Evolutionary conservation across 2,888 invertebrate genomes (phyloP).

Genomic region (Meiosimyza decipiens): DNA sequence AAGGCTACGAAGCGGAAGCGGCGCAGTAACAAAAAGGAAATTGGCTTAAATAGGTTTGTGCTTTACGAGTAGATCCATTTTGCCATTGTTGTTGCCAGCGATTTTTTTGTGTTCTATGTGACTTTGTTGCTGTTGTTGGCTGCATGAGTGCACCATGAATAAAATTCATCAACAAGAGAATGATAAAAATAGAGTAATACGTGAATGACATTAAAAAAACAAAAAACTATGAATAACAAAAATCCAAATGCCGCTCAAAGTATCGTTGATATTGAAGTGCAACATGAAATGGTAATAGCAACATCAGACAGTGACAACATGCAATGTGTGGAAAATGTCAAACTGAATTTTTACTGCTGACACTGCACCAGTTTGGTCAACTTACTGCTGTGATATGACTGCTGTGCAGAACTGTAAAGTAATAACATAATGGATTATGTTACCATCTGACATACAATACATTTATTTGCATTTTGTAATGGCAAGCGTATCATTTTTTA

Average conservation of each 20-base stretch:
- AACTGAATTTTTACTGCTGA: conserved; percentile 6
- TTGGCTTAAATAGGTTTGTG: conserved; percentile 17
- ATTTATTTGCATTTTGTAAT: background rate
- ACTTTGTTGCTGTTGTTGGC: background rate
- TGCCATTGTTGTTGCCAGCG: background rate
- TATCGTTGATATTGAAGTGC: conserved; percentile 7
- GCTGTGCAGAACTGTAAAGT: background rate
- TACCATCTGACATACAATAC: too few relatives aligned
- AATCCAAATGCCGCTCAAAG: background rate
- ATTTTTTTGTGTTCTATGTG: background rate
- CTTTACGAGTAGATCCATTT: background rate
- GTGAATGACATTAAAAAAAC: background rate
- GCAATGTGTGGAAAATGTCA: conserved; percentile 2
- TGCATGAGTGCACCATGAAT: conserved; percentile 9
- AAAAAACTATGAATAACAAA: conserved; percentile 4
- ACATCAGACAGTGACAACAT: background rate
- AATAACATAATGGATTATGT: too few relatives aligned
- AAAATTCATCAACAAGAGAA: background rate
- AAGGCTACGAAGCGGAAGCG: conserved; percentile 1
- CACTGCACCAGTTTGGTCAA: background rate
- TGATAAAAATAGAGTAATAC: background rate
- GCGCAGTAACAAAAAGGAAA: conserved; percentile 5
- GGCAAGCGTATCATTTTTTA: background rate
- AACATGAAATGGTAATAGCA: background rate
- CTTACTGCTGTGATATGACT: background rate